phyloP scores from a whole-genome alignment of 2,888 invertebrate species.

The Acanthosoma haemorrhoidale region DNA sequence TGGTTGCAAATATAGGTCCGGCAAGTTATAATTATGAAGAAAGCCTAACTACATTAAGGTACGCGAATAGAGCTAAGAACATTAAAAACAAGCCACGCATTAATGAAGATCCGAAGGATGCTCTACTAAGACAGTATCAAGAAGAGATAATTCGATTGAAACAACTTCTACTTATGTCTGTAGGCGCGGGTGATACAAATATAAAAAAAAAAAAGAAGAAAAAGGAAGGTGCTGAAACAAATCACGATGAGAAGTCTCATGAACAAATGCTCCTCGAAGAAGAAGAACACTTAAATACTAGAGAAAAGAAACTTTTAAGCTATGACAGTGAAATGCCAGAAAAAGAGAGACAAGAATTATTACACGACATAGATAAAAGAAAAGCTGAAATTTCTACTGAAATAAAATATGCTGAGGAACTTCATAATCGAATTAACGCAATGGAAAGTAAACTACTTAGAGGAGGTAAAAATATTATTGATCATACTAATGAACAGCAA shows the following conservation, averaged over 20 bases:
- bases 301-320: slow-evolving; percentile 39
- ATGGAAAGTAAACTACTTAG: slow-evolving; percentile 91
- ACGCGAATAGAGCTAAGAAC: slow-evolving; percentile 95
- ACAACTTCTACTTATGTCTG: slow-evolving; percentile 26
- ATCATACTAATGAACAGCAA: slow-evolving; percentile 92
- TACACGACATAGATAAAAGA: slow-evolving; percentile 47
- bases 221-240: slow-evolving; percentile 28
- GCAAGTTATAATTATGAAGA: slow-evolving; percentile 98
- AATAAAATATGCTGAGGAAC: slow-evolving; percentile 61
- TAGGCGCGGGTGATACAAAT: background rate
- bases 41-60: slow-evolving; percentile 89
- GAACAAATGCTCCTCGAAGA: slow-evolving; percentile 44
- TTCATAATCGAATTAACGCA: slow-evolving; percentile 71
- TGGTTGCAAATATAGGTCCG: slow-evolving; percentile 99
- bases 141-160: slow-evolving; percentile 80
- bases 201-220: slow-evolving; percentile 34
- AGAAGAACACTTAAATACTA: slow-evolving; percentile 40
- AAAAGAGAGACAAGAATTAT: slow-evolving; percentile 46
- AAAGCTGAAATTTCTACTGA: slow-evolving; percentile 46
- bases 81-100: slow-evolving; percentile 98
- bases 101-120: slow-evolving; percentile 99
- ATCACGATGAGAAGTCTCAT: slow-evolving; percentile 33
- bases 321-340: slow-evolving; percentile 41
- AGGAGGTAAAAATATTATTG: slow-evolving; percentile 90
- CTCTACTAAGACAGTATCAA: slow-evolving; percentile 89